Conservation (phyloP, 2,113 vertebrate species). For the Poecilia latipinna region DNA sequence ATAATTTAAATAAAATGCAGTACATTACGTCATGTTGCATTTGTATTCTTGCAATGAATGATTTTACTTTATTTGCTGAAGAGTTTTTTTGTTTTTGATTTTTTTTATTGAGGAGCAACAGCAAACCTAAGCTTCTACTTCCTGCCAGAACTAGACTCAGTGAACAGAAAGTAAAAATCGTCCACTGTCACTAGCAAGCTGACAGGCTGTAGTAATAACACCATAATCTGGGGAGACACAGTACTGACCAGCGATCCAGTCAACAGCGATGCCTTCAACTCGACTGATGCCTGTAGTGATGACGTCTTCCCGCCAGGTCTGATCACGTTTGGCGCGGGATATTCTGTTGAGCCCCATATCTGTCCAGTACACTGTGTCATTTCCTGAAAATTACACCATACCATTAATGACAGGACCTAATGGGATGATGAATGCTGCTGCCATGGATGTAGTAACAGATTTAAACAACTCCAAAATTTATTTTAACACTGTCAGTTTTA, state of each 20-base stretch:
- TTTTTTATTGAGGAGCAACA: background rate
- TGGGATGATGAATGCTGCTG: conserved; percentile 41
- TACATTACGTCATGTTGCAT: background rate
- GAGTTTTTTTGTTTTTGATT: too few relatives aligned
- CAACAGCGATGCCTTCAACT: conserved; percentile 95
- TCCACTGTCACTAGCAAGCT: conserved; percentile 14
- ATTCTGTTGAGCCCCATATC: conserved; percentile 99
- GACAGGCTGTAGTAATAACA: conserved; percentile 6
- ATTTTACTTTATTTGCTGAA: background rate
- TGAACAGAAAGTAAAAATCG: conserved; percentile 13
- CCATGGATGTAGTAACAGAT: conserved; percentile 31
- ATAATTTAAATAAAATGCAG: background rate
- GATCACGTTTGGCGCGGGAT: conserved; percentile 92
- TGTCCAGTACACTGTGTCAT: conserved; percentile 99
- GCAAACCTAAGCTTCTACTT: background rate
- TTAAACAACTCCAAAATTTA: conserved; percentile 60
- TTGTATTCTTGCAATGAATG: background rate
- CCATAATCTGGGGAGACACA: background rate
- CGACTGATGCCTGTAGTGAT: conserved; percentile 94
- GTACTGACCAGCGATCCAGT: conserved; percentile 95
- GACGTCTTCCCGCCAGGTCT: conserved; percentile 97
- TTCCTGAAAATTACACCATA: conserved; percentile 78
- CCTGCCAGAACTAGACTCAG: background rate
- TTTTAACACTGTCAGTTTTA: conserved; percentile 57
- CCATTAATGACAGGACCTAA: conserved; percentile 47